Base-by-base conservation (phyloP, 1,140 invertebrate species). In the Cecropterus lyciades region DNA sequence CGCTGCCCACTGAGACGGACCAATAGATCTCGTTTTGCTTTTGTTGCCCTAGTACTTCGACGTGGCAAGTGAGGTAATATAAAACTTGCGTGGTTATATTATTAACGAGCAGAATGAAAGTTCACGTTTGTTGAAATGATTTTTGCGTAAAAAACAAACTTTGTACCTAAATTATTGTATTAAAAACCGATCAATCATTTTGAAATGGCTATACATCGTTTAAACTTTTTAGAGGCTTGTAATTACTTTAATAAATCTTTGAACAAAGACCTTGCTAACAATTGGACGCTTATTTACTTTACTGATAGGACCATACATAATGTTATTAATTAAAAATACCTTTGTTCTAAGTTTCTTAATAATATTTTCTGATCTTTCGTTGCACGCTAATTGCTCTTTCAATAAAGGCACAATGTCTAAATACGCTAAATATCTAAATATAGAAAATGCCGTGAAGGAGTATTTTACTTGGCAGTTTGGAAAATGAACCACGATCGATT, bases 361-460 rank as follows among this genome's bases (percentile, higher is more conserved):
- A n/a, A n/a, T n/a, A n/a, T n/a, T n/a, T n/a, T n/a, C n/a, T 73
- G 72, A 69, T 67, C 30, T 69, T 37, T 20, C 37, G n/a, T 60
- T 66, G 74, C 67, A 69, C 56, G 66, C 65, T 82, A 87, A 84
- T 87, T 82, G 74, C 73, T 66, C 30, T 69, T 56, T 70, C 65
- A 77, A 69, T 76, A 79, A 83, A 80, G 69, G 70, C 66, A 80
- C 80, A 75, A 82, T 81, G 80, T 80, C 78, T 83, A 82, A 87
- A 89, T 69, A 77, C 48, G 59, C 48, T 69, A 67, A 62, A 70
- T 75, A 72, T 73, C 67, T 72, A n/a, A n/a, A n/a, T n/a, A n/a
- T n/a, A n/a, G n/a, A n/a, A n/a, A n/a, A n/a, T 59, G 52, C 59
- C 72, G 67, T 70, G 60, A 75, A 70, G 56, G 71, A 73, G 27